Percentiles rank a stretch among this genome's conserved stretches.
phyloP scores from a whole-genome alignment of 1,140 invertebrate genomes.

The Penaeus vannamei region DNA sequence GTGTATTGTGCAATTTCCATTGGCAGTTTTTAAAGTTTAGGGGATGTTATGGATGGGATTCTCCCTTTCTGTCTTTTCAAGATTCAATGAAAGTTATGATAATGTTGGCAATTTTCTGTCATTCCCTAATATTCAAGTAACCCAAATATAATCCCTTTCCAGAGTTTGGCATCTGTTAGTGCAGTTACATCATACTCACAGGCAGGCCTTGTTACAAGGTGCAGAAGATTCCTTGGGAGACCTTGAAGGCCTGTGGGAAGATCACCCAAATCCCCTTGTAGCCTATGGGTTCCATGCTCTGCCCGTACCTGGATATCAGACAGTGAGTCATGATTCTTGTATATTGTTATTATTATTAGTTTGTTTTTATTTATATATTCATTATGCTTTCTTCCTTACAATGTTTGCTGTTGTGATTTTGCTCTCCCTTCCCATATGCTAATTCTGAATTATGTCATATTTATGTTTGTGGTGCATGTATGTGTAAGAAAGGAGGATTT shows the following conservation, averaged over 20 bases:
- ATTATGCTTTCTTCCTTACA: not conserved
- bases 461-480: no score
- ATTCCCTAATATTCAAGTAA: not conserved
- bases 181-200: slow-evolving; percentile 29
- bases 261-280: slow-evolving; percentile 36
- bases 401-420: not conserved
- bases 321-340: not conserved
- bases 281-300: slow-evolving; percentile 47
- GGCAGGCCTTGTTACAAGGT: not conserved
- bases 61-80: not conserved
- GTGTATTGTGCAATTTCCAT: not conserved
- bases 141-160: not conserved
- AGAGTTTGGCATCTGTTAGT: slow-evolving; percentile 45
- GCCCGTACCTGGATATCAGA: slow-evolving; percentile 35
- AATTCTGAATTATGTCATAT: no score
- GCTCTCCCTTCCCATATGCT: no score
- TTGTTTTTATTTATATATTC: not conserved
- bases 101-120: not conserved
- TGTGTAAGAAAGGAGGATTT: no score
- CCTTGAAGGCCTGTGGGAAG: slow-evolving; percentile 44
- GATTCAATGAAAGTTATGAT: not conserved
- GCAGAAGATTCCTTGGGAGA: not conserved
- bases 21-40: slow-evolving; percentile 13
- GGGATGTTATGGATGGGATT: not conserved
- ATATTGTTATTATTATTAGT: not conserved